Base-by-base conservation (phyloP, 2,888 invertebrate genomes). In the Scaeva pyrastri region DNA sequence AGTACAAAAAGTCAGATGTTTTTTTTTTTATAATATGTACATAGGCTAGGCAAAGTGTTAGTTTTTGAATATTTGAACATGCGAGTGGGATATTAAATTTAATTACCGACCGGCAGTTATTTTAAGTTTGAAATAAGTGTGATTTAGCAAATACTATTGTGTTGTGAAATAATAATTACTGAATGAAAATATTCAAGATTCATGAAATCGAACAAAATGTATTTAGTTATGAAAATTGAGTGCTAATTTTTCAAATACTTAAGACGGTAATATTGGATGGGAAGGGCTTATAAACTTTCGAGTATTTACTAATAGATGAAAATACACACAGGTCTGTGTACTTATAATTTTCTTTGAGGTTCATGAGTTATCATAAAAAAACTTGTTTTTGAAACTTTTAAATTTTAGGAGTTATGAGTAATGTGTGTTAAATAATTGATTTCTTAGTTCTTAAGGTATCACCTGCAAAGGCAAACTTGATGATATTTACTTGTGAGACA, bases 111-210 rank as follows among this genome's bases (percentile, higher is more conserved):
- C 19, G 31, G 23, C 6, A 43, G 23, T 43, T 62, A 43, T 43
- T 21, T 60, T 31, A 19, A 39, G 8, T 39, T 21, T 23, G 23
- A 43, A 43, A 43, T 26, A 62, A 23, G 62, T 62, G 48, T 19
- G 12, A 48, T 19, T 16, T 45, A 31, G 19, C 64, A 64, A 66
- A 48, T 66, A 56, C 16, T 48, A 31, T 48, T 12, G 10, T 26
- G 48, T 31, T 66, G 48, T 66, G 64, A 66, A 66, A 48, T 60
- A 52, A 39, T 39, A 41, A 21, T 66, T 31, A 48, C 31, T 66
- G 45, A 48, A 48, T 66, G 31, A 48, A 66, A 48, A 19, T 48
- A 64, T 31, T 2, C 11, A 26, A 31, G 23, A 11, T 16, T 8
- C 8, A 45, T 23, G 21, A 19, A 16, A 41, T 14, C 6, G n/a